A percentile compares a stretch with the other conserved stretches of the same genome.
Conservation (phyloP, 1,140 invertebrate species). For the Drosophila dunni region DNA sequence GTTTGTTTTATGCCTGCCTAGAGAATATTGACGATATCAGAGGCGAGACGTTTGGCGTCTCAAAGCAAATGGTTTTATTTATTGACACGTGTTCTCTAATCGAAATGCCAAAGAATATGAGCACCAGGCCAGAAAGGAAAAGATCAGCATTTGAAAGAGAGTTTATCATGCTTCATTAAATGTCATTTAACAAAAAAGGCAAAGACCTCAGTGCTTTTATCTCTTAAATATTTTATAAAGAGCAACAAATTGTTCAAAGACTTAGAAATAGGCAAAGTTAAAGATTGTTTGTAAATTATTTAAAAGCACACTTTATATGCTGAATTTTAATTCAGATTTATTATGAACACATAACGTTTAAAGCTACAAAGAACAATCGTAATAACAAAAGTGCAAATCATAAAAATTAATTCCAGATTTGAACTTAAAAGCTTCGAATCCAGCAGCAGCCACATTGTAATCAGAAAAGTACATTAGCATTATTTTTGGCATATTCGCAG, state of each 20-base stretch:
- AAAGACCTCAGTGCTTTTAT: constrained; percentile 1
- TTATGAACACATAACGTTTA: no score
- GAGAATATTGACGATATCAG: constrained; percentile 51
- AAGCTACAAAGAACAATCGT: background rate
- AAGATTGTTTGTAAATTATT: constrained; percentile 6
- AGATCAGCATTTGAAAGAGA: constrained; percentile 12
- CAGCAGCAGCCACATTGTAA: background rate
- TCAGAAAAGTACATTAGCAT: constrained; percentile 19
- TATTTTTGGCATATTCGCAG: constrained; percentile 21
- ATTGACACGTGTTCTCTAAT: constrained; percentile 75
- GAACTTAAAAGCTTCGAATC: background rate
- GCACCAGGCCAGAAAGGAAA: constrained; percentile 9
- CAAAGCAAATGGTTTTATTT: constrained; percentile 79
- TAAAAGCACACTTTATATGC: no score
- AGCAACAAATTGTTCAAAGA: constrained; percentile 7
- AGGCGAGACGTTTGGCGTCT: constrained; percentile 12
- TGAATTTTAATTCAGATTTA: no score
- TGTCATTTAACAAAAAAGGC: constrained; percentile 50
- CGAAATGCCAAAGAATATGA: constrained; percentile 25
- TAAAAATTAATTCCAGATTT: constrained; percentile 2
- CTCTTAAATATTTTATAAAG: constrained; percentile 3
- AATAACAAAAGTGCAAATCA: background rate
- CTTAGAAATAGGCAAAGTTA: background rate
- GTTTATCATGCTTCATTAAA: constrained; percentile 76
- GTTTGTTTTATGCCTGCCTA: constrained; percentile 65